These are phyloP conservation scores for Pheucticus melanocephalus DNA, from an alignment of 2,113 vertebrate genomes.

Conservation along the genomic window DNA sequence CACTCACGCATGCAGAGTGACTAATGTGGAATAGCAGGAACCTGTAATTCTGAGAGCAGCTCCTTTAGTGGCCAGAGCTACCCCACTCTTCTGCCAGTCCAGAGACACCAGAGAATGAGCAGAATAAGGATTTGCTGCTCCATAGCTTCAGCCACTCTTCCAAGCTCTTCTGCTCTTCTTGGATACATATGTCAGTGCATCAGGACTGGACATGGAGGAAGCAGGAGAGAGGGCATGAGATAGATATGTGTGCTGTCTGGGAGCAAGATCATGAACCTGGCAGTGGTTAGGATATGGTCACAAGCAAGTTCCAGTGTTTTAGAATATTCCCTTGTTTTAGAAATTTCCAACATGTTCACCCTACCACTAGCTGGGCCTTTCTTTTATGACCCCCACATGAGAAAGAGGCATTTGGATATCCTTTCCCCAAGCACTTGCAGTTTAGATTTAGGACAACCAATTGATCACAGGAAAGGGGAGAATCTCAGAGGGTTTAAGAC, in stretches of 20 bases:
- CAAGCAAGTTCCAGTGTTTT: not conserved
- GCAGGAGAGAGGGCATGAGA: not conserved
- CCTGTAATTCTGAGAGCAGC: not conserved
- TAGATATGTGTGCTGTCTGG: not conserved
- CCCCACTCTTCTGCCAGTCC: not conserved
- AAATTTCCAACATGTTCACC: not conserved
- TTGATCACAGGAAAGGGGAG: not conserved
- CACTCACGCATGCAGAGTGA: not conserved
- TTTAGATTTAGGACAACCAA: not conserved
- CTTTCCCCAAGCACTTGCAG: not conserved
- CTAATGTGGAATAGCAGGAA: not conserved
- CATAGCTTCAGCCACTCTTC: not conserved
- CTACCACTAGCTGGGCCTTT: not conserved
- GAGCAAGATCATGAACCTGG: not conserved
- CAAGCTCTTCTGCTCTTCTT: not conserved
- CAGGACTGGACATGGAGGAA: not conserved
- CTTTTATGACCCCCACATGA: not conserved
- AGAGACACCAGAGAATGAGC: not conserved
- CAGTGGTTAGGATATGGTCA: not conserved
- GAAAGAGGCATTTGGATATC: not conserved
- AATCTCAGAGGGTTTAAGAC: not conserved
- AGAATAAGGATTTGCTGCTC: not conserved
- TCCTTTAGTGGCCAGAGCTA: not conserved
- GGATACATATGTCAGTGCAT: fast-evolving
- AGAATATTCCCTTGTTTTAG: not conserved